Percentiles rank a stretch among this genome's conserved stretches.
These are phyloP conservation scores for Girardia tigrina DNA, from an alignment of 2,888 invertebrate species.

Conservation along the genomic window DNA sequence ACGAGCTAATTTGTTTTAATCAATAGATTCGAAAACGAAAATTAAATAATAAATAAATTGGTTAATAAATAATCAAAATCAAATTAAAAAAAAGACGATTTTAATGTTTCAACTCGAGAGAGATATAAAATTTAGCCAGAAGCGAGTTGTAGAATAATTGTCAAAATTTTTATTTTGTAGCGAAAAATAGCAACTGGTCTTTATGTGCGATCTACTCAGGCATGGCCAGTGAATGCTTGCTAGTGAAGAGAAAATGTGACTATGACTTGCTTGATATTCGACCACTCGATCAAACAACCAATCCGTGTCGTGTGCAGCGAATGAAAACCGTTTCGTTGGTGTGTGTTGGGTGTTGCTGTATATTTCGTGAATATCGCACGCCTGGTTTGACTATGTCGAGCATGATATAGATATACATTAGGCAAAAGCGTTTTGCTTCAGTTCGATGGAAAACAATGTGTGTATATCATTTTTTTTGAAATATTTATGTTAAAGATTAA, in stretches of 20 bases:
- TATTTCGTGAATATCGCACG: conserved; percentile 19
- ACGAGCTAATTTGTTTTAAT: no score
- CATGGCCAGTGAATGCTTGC: conserved; percentile 15
- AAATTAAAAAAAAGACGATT: no score
- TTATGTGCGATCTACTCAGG: conserved; percentile 23
- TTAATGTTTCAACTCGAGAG: neutral
- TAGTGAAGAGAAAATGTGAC: conserved; percentile 20
- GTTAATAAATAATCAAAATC: no score
- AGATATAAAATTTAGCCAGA: conserved; percentile 10
- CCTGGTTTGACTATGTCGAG: conserved; percentile 14
- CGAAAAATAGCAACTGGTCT: conserved; percentile 14
- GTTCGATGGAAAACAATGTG: conserved; percentile 13
- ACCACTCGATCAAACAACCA: conserved; percentile 19
- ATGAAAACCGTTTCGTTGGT: neutral
- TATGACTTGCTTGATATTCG: conserved; percentile 23
- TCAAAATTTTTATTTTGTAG: conserved; percentile 6
- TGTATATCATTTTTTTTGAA: neutral
- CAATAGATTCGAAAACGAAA: no score
- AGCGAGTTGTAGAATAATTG: conserved; percentile 20
- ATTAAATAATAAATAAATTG: no score
- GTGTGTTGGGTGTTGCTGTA: neutral
- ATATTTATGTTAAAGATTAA: conserved; percentile 23
- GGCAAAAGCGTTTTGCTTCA: neutral
- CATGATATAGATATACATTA: neutral
- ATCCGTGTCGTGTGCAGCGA: neutral